These are phyloP conservation scores for Dromius quadrimaculatus DNA, from an alignment of 2,888 invertebrate species.

Conservation along the genomic window DNA sequence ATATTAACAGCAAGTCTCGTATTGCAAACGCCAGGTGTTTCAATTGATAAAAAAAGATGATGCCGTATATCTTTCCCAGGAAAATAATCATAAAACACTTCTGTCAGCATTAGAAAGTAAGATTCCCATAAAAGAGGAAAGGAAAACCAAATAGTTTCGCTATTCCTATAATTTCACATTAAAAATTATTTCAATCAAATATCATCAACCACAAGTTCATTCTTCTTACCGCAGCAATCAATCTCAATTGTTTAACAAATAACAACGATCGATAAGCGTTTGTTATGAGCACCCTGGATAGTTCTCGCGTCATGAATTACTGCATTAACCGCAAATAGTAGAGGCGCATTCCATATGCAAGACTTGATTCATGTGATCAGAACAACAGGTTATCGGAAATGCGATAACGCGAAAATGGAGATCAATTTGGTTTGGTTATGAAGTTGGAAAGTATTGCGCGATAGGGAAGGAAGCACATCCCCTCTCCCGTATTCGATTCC, in stretches of 20 bases:
- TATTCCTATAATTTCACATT: too few relatives aligned
- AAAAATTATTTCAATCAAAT: too few relatives aligned
- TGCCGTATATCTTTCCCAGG: too few relatives aligned
- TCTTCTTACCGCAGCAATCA: neutral
- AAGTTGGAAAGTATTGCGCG: neutral
- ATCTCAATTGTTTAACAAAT: neutral
- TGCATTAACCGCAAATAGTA: conserved; percentile 22
- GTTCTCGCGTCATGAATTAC: neutral
- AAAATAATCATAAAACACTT: too few relatives aligned
- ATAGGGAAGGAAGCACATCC: neutral
- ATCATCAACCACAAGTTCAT: neutral
- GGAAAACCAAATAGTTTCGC: too few relatives aligned
- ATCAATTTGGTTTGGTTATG: conserved; percentile 6
- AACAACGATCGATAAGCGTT: neutral
- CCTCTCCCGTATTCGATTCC: too few relatives aligned
- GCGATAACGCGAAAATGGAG: conserved; percentile 20
- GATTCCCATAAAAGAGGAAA: too few relatives aligned
- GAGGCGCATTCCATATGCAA: conserved; percentile 5
- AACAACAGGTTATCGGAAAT: conserved; percentile 28
- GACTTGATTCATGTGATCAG: neutral
- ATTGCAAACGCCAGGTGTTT: too few relatives aligned
- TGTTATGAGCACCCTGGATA: conserved; percentile 10
- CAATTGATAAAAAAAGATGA: too few relatives aligned
- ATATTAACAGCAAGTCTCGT: too few relatives aligned
- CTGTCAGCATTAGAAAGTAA: too few relatives aligned